Evolutionary conservation across 2,797 vertebrate species (phyloP).

Genomic region (Lagorchestes hirsutus): DNA sequence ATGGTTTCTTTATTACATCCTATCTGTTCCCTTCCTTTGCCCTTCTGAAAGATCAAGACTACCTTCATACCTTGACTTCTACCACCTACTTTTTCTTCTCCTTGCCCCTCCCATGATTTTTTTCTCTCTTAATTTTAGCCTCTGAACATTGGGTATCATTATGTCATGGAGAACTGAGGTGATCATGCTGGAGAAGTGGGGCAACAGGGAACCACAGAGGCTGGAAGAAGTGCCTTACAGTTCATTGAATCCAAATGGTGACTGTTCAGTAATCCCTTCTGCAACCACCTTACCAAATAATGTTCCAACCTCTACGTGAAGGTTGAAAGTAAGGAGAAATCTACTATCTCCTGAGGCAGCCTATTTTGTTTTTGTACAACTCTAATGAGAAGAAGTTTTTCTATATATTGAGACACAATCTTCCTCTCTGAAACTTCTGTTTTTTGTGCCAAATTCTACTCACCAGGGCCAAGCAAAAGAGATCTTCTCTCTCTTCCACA

Average conservation of each 20-base stretch:
- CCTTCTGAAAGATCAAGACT: background rate
- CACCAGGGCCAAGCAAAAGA: background rate
- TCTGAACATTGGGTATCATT: background rate
- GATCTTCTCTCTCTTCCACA: slow-evolving; percentile 1
- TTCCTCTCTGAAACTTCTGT: background rate
- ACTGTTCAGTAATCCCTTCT: background rate
- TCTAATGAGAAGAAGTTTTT: background rate
- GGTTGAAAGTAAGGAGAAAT: background rate
- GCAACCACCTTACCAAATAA: background rate
- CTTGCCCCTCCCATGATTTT: background rate
- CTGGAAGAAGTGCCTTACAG: background rate
- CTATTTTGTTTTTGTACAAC: background rate
- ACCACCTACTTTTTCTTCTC: background rate
- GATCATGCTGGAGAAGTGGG: background rate
- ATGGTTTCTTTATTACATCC: background rate
- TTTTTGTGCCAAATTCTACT: background rate
- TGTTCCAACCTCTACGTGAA: background rate
- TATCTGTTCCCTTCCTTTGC: background rate
- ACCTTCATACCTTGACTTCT: background rate
- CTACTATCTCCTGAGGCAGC: background rate
- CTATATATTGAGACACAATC: background rate
- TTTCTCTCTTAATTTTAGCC: background rate
- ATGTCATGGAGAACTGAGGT: background rate
- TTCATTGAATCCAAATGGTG: background rate
- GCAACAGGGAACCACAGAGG: background rate